A percentile compares a stretch with the other conserved stretches of the same genome.
These are phyloP conservation scores for Aproaerema taeniolella DNA, from an alignment of 2,888 invertebrate species.

Conservation along the genomic window DNA sequence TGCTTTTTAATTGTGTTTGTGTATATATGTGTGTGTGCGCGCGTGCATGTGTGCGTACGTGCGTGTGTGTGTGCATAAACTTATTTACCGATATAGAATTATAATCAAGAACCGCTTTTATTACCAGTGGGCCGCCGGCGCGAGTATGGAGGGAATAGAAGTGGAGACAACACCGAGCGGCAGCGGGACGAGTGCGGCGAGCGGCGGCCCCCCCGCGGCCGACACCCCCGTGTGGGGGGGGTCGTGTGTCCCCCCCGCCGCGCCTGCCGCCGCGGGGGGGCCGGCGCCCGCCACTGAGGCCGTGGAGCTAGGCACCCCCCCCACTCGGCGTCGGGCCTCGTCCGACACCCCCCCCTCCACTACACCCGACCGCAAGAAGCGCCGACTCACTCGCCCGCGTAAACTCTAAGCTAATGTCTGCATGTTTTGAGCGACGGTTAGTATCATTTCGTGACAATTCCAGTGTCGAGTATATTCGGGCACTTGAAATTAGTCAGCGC, in stretches of 20 bases:
- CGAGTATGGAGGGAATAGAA: slow-evolving; percentile 37
- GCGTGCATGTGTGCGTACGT: too few relatives aligned
- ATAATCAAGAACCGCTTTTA: too few relatives aligned
- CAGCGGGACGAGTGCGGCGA: slow-evolving; percentile 22
- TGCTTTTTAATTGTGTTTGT: too few relatives aligned
- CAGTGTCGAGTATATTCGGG: too few relatives aligned
- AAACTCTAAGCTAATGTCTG: slow-evolving; percentile 61
- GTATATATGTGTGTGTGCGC: too few relatives aligned
- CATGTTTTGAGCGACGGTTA: background rate
- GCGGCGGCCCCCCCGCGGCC: slow-evolving; percentile 15
- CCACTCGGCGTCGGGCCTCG: slow-evolving; percentile 56
- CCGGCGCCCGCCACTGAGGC: slow-evolving; percentile 19
- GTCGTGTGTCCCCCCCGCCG: slow-evolving; percentile 20
- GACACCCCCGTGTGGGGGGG: slow-evolving; percentile 9
- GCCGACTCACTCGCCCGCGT: slow-evolving; percentile 65
- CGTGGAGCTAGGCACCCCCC: slow-evolving; percentile 33
- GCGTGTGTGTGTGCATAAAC: too few relatives aligned
- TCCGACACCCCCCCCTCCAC: slow-evolving; percentile 32
- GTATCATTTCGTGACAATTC: too few relatives aligned
- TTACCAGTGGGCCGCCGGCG: slow-evolving; percentile 53
- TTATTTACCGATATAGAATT: too few relatives aligned
- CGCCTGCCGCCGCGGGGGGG: slow-evolving; percentile 21
- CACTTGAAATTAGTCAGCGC: too few relatives aligned
- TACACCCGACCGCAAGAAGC: slow-evolving; percentile 68
- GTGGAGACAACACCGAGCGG: slow-evolving; percentile 28